These are phyloP conservation scores for Sebastes baramenuke DNA, from an alignment of 2,797 vertebrate genomes.

Conservation along the genomic window DNA sequence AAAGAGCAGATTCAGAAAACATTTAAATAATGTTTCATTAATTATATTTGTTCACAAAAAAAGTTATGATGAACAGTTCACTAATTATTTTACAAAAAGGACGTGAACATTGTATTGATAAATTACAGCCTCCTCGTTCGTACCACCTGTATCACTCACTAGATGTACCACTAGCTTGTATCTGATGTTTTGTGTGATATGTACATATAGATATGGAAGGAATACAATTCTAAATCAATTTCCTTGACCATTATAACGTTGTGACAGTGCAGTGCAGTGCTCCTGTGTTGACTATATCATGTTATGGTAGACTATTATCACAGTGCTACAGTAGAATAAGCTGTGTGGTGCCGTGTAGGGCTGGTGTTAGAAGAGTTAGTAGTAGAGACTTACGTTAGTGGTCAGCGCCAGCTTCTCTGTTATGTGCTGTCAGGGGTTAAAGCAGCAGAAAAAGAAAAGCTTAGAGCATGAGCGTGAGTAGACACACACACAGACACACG, in stretches of 20 bases:
- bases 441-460: constrained; percentile 56
- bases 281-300: background rate
- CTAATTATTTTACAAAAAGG: too few relatives aligned
- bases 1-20: too few relatives aligned
- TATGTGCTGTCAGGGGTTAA: constrained; percentile 75
- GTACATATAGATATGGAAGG: background rate
- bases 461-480: constrained; percentile 19
- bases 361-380: constrained; percentile 9
- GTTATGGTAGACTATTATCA: background rate
- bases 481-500: background rate
- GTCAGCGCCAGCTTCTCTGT: constrained; percentile 79
- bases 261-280: background rate
- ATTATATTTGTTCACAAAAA: too few relatives aligned
- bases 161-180: background rate
- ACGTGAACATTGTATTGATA: too few relatives aligned
- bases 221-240: background rate
- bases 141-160: too few relatives aligned
- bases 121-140: too few relatives aligned
- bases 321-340: background rate
- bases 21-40: too few relatives aligned
- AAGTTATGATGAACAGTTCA: too few relatives aligned
- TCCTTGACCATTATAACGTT: background rate
- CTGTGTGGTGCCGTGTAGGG: background rate
- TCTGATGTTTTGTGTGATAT: background rate
- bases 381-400: constrained; percentile 71